Evolutionary conservation across 2,797 vertebrate genomes (phyloP).

Genomic region (Monodelphis domestica): DNA sequence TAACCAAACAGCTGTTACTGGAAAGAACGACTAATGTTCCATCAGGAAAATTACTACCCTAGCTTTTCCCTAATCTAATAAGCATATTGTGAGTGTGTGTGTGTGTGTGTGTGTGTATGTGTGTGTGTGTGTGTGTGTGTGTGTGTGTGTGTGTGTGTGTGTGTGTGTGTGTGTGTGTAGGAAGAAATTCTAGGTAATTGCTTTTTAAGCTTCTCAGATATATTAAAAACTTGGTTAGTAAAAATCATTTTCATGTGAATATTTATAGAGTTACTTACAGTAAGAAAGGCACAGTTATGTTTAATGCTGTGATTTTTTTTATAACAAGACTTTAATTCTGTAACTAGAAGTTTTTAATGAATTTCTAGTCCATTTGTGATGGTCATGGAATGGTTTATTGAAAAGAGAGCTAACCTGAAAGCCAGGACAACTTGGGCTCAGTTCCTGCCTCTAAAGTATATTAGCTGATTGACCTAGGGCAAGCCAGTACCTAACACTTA

Average conservation of each 20-base stretch:
- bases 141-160: neutral
- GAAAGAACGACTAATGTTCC: neutral
- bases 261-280: neutral
- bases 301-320: neutral
- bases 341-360: neutral
- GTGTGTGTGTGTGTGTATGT: neutral
- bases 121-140: neutral
- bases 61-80: slow-evolving; percentile 8
- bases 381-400: neutral
- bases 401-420: neutral
- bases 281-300: neutral
- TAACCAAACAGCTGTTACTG: slow-evolving; percentile 10
- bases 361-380: neutral
- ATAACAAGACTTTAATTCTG: neutral
- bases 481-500: neutral
- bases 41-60: neutral
- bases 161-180: neutral
- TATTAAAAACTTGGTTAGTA: neutral
- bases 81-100: neutral
- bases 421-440: neutral
- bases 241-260: neutral
- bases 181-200: neutral
- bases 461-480: neutral
- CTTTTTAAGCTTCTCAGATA: neutral
- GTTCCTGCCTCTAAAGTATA: neutral